Percentiles rank a stretch among this genome's conserved stretches.
Evolutionary conservation across 2,113 vertebrate species (phyloP).

Genomic region (Rafetus swinhoei): DNA sequence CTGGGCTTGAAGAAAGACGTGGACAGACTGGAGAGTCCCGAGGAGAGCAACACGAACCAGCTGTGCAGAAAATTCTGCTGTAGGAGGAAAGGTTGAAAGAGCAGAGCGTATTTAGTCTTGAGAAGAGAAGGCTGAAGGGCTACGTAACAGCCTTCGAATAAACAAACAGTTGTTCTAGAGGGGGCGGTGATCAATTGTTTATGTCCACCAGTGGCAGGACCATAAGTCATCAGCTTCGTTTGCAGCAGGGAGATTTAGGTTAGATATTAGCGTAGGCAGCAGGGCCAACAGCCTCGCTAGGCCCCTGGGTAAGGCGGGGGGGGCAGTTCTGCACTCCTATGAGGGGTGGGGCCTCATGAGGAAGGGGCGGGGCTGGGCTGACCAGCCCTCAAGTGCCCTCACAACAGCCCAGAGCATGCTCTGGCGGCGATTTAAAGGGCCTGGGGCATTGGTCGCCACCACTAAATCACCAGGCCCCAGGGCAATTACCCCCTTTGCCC

Average conservation of each 20-base stretch:
- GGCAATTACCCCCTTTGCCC: too few species aligned
- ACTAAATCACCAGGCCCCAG: too few species aligned
- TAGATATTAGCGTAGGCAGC: background rate
- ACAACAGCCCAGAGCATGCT: too few species aligned
- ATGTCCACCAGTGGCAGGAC: background rate
- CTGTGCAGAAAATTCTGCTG: background rate
- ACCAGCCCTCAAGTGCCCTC: too few species aligned
- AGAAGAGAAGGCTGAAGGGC: background rate
- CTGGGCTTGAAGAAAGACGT: background rate
- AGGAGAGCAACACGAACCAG: background rate
- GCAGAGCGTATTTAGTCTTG: background rate
- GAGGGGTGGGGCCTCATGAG: too few species aligned
- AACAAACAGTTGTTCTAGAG: accelerated
- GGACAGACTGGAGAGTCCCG: background rate
- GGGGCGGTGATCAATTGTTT: background rate
- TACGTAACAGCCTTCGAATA: background rate
- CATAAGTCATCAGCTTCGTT: background rate
- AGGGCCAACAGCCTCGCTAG: too few species aligned
- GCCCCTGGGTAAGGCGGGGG: too few species aligned
- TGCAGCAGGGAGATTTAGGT: background rate
- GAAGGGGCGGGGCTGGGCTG: too few species aligned
- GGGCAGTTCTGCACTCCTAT: too few species aligned
- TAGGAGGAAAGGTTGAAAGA: background rate
- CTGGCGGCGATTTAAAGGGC: too few species aligned
- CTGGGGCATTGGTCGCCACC: too few species aligned